A percentile compares a stretch with the other conserved stretches of the same genome.
These are phyloP conservation scores for Apostichopus californicus DNA, from an alignment of 35 echinoderm and acorn worm species.

Conservation along the genomic window DNA sequence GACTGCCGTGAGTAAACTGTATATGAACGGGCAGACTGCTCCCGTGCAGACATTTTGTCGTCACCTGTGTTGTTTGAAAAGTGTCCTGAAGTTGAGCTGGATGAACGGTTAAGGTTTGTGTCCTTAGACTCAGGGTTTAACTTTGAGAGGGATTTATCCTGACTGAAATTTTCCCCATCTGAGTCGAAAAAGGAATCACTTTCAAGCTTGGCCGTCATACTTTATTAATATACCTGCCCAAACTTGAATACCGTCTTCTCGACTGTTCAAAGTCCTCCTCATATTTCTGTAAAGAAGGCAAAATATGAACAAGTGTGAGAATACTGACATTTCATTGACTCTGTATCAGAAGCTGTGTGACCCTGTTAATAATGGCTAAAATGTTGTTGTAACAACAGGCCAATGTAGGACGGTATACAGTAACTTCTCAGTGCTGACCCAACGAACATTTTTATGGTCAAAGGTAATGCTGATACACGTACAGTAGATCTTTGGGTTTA, in stretches of 20 bases:
- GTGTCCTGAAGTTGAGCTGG: slow-evolving; percentile 26
- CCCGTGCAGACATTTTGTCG: slow-evolving; percentile 38
- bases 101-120: not conserved
- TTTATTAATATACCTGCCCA: not conserved
- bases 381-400: too few species aligned
- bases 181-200: slow-evolving; percentile 14
- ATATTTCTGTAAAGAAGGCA: not conserved
- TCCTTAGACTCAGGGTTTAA: not conserved
- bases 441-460: too few species aligned
- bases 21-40: slow-evolving; percentile 22
- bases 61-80: slow-evolving; percentile 6
- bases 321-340: not conserved
- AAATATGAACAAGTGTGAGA: not conserved
- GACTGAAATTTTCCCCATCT: slow-evolving; percentile 15
- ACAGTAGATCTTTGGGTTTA: too few species aligned
- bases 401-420: too few species aligned
- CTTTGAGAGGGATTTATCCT: not conserved
- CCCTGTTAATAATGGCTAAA: too few species aligned
- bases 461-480: too few species aligned
- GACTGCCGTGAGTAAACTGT: slow-evolving; percentile 27
- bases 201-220: slow-evolving; percentile 15
- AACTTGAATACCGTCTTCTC: not conserved
- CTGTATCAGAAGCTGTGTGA: not conserved
- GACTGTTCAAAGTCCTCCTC: not conserved
- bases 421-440: too few species aligned